Evolutionary conservation across 1,140 invertebrate genomes (phyloP).

Genomic region (Magallana angulata): DNA sequence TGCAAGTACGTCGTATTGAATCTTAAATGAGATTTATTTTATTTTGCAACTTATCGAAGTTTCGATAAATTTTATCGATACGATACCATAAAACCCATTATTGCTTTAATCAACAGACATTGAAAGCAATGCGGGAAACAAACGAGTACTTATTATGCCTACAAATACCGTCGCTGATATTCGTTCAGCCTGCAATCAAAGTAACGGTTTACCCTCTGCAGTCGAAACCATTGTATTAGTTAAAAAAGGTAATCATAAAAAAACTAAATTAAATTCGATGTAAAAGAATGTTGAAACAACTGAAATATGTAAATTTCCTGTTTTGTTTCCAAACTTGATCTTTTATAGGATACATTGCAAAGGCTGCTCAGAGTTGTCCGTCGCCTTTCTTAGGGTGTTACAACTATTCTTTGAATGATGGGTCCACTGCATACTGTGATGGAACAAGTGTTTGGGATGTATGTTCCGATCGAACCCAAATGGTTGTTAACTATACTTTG

Average conservation of each 20-base stretch:
- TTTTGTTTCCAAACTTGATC: no score
- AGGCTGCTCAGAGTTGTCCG: constrained; percentile 5
- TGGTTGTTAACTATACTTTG: constrained; percentile 38
- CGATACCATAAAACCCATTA: not conserved
- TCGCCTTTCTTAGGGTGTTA: constrained; percentile 15
- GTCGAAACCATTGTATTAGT: not conserved
- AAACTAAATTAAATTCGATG: not conserved
- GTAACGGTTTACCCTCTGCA: not conserved
- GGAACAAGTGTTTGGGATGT: constrained; percentile 5
- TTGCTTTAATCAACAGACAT: not conserved
- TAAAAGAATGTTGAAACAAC: not conserved
- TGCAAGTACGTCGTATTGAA: constrained; percentile 32
- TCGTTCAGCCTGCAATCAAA: not conserved
- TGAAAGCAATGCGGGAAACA: not conserved
- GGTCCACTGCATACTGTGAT: not conserved
- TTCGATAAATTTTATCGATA: not conserved
- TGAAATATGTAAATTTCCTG: not conserved
- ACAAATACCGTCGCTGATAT: not conserved
- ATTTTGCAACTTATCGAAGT: not conserved
- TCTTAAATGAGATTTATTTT: not conserved
- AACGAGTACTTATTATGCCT: not conserved
- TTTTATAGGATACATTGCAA: not conserved
- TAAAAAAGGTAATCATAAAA: not conserved
- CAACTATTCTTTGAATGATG: constrained; percentile 3
- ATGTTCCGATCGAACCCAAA: not conserved